Evolutionary conservation across 2,888 invertebrate species (phyloP).

Genomic region (Cantharis lateralis): DNA sequence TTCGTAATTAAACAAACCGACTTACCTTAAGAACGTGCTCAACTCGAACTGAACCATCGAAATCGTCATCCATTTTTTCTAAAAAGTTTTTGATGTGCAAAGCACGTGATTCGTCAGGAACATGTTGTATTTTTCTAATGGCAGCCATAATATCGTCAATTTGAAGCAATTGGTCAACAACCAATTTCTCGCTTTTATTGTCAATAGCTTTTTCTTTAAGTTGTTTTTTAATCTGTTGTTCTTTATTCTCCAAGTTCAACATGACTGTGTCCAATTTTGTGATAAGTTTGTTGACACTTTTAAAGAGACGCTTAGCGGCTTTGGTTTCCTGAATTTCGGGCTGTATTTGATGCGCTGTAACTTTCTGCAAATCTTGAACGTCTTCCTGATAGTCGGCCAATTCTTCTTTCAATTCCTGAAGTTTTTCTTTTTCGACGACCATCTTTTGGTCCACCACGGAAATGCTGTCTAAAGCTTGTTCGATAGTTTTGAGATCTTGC

Average conservation of each 20-base stretch:
- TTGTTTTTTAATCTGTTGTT: slow-evolving; percentile 66
- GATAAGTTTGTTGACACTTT: slow-evolving; percentile 89
- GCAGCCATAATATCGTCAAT: slow-evolving; percentile 89
- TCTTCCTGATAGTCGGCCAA: slow-evolving; percentile 93
- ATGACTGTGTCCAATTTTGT: slow-evolving; percentile 78
- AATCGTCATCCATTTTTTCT: slow-evolving; percentile 87
- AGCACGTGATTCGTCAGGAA: slow-evolving; percentile 81
- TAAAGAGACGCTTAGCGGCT: slow-evolving; percentile 82
- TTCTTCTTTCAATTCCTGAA: slow-evolving; percentile 89
- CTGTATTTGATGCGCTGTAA: slow-evolving; percentile 67
- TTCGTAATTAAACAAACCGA: slow-evolving; percentile 5
- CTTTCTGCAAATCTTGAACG: slow-evolving; percentile 82
- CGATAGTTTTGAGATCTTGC: slow-evolving; percentile 85
- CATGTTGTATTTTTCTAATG: slow-evolving; percentile 79
- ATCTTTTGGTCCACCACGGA: slow-evolving; percentile 74
- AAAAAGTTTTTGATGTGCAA: slow-evolving; percentile 84
- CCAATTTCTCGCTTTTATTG: slow-evolving; percentile 60
- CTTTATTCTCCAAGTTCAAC: slow-evolving; percentile 74
- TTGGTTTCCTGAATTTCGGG: slow-evolving; percentile 79
- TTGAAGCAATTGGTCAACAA: slow-evolving; percentile 61
- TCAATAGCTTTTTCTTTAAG: slow-evolving; percentile 55
- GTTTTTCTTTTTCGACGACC: slow-evolving; percentile 86
- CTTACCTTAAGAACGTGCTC: slow-evolving; percentile 91
- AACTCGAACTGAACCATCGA: slow-evolving; percentile 91
- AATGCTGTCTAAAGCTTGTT: slow-evolving; percentile 85